Percentiles rank a stretch among this genome's conserved stretches.
Conservation (phyloP, 2,888 invertebrate genomes). For the Parnassius apollo region DNA sequence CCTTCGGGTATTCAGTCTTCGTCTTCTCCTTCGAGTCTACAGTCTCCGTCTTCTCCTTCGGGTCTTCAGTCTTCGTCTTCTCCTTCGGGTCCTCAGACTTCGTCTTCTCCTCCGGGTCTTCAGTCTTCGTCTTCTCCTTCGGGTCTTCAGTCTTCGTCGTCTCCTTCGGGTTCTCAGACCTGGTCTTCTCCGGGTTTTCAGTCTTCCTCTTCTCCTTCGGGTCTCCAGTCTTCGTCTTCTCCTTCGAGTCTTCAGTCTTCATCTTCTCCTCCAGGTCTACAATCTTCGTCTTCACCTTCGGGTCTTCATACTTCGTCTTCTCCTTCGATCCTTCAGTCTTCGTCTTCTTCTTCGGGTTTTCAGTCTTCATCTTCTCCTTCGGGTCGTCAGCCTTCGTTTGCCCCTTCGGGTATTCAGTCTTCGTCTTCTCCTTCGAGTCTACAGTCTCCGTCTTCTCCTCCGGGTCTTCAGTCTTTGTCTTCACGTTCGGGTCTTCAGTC, state of each 20-base stretch:
- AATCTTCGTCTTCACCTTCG: no score
- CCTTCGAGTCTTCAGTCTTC: slow-evolving; percentile 15
- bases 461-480: slow-evolving; percentile 8
- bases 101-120: background rate
- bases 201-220: slow-evolving; percentile 16
- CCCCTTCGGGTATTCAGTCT: slow-evolving; percentile 17
- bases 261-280: no score
- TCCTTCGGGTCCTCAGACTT: background rate
- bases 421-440: slow-evolving; percentile 7
- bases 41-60: background rate
- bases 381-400: background rate
- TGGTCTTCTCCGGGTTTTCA: background rate
- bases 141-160: slow-evolving; percentile 1
- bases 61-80: background rate
- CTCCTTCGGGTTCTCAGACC: background rate
- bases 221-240: slow-evolving; percentile 18
- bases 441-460: no score
- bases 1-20: background rate
- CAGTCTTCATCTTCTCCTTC: no score
- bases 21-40: background rate
- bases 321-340: no score
- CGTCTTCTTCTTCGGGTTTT: no score
- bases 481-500: background rate
- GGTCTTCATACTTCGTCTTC: no score
- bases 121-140: background rate